Evolutionary conservation across 92 coral and sea anemone species (phyloP), one percentile per base, ranked within the genome.

Genomic region (Siderastrea radians): DNA sequence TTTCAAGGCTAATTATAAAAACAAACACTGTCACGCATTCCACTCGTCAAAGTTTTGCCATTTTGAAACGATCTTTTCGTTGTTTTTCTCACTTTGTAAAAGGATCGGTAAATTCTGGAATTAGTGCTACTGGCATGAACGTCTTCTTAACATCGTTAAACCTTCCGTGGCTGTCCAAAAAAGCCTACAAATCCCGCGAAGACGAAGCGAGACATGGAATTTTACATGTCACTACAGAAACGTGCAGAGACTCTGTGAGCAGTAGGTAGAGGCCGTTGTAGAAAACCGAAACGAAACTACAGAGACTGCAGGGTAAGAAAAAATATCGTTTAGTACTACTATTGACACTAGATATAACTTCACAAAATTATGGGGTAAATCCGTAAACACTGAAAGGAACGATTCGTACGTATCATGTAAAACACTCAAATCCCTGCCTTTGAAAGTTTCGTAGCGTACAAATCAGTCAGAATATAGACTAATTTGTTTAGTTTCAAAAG

Each of bases 101-200:
- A 86, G 90, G 66, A 49, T 66, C 90, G 10, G 43, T 86, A 2
- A 74, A 58, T 49, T 61, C 90, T 77, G 89, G 94, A 10, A 49
- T 91, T 4, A 91, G 94, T 4, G 82, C 83, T 2, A 70, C 68
- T 61, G 89, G 87, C 45, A 19, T 87, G 57, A 91, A 91, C 67
- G 74, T 14, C 5, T 71, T 91, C 9, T 26, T 79, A 11, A 70
- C 86, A 3, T 26, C 91, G 1, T 57, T 91, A 26, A 83, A 87
- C 49, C 78, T 87, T 12, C 94, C 91, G 44, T 81, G 85, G 83
- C 49, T 91, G 17, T 82, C 79, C 44, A 86, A 82, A 52, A 91
- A 83, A 87, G 38, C 66, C 15, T 65, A 86, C 10, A 91, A 83
- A 87, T 49, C 66, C 15, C 72, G 89, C 10, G 94, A 91, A 76